A percentile compares a stretch with the other conserved stretches of the same genome.
phyloP scores from a whole-genome alignment of 2,888 invertebrate species.

The Metallyticus violacea region DNA sequence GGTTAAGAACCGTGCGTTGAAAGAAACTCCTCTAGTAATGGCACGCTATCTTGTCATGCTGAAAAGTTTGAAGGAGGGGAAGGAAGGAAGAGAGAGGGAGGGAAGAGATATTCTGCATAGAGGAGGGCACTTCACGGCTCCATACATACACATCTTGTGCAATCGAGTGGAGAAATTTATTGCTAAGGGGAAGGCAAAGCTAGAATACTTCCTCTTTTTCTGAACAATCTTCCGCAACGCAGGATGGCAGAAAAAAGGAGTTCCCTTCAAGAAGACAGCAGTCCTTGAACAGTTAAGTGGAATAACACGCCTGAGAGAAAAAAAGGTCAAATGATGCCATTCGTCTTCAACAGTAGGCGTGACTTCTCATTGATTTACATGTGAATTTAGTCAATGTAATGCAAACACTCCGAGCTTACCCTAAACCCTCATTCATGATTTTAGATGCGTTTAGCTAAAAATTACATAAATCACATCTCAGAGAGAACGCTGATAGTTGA shows the following conservation, averaged over 20 bases:
- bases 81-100: not conserved
- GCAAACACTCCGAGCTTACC: no score
- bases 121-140: not conserved
- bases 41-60: not conserved
- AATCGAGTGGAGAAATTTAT: conserved; percentile 27
- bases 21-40: not conserved
- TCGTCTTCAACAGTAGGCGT: not conserved
- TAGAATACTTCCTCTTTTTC: not conserved
- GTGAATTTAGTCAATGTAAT: not conserved
- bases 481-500: no score
- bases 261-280: not conserved
- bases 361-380: not conserved
- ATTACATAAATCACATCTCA: no score
- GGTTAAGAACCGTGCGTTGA: no score
- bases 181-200: not conserved
- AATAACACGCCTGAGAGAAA: conserved; percentile 8
- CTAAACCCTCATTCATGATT: not conserved
- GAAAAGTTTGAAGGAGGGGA: not conserved
- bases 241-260: not conserved
- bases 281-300: conserved; percentile 17
- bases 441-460: no score
- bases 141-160: not conserved
- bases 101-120: not conserved
- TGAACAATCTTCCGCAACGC: not conserved
- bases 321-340: conserved; percentile 9